Evolutionary conservation across 2,797 vertebrate genomes (phyloP), one percentile per base, ranked within the genome.

Genomic region (Tachyglossus aculeatus): DNA sequence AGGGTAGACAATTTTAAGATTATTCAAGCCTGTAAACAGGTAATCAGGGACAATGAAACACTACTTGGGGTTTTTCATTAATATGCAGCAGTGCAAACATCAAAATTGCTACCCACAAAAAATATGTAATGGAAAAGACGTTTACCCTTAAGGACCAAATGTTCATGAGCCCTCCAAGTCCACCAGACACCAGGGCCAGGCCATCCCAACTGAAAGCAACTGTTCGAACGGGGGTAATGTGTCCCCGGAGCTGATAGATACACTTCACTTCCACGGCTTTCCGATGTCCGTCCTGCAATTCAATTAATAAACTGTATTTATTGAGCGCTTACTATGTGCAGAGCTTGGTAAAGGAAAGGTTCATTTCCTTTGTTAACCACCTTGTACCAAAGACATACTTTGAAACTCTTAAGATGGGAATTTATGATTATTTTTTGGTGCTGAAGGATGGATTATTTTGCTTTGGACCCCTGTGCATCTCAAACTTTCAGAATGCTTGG

Each of bases 141-240:
- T 94, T 94, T 84, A 96, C 98, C 95, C 94, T 89, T 63, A 99
- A 88, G 45, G 97, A 99, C 98, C 98, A 99, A 91, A 99, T 95
- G 90, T 99, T 99, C 93, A 98, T 94, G 73, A 99, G 95, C 10
- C 98, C 97, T 10, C 98, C 97, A 5, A 96, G 94, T 43, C 96
- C 98, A 67, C 97, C 98, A 24, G 98, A 98, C 1, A 95, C 96
- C 77, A 99, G 81, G 4, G 95, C 92, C 78, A 98, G 88, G 4
- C 98, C 98, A 22, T 99, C 97, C 2, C 96, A 94, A 83, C 96
- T 98, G 86, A 99, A 99, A 2, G 93, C 94, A 68, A 99, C 90
- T 0, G 96, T 97, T 22, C 94, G 90, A 7, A 98, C 96, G 0
- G 97, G 96, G 19, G 97, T 99, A 82, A 99, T 96, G 71, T 99